Conservation (phyloP, 2,888 invertebrate genomes). For the Diarsia rubi region DNA sequence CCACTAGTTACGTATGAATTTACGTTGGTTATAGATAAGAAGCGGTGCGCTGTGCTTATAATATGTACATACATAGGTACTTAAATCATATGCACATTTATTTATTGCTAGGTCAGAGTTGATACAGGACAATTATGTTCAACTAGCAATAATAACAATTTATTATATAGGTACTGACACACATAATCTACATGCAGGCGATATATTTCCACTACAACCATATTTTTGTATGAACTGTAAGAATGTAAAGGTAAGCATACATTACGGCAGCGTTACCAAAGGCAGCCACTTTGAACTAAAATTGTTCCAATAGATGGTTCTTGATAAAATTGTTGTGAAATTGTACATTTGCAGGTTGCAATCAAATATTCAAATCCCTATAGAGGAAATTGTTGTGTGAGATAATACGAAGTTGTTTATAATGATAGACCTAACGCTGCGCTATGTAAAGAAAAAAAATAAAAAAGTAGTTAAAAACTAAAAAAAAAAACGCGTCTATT, state of each 20-base stretch:
- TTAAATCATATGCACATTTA: slow-evolving; percentile 9
- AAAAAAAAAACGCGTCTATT: no score
- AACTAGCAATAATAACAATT: slow-evolving; percentile 30
- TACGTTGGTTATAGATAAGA: not conserved
- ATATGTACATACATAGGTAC: not conserved
- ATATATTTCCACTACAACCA: slow-evolving; percentile 34
- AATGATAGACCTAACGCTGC: not conserved
- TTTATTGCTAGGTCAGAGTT: slow-evolving; percentile 44
- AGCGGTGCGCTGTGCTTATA: not conserved
- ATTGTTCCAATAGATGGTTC: not conserved
- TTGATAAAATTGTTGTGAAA: not conserved
- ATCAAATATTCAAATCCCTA: not conserved
- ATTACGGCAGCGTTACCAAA: slow-evolving; percentile 5
- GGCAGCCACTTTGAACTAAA: not conserved
- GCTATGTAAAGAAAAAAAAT: no score
- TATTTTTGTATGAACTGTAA: slow-evolving; percentile 5
- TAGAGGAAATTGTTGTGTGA: not conserved
- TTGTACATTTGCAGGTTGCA: not conserved
- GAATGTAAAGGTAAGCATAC: slow-evolving; percentile 14
- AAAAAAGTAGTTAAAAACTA: no score
- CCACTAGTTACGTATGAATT: not conserved
- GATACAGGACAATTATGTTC: slow-evolving; percentile 31
- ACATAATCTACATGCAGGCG: not conserved
- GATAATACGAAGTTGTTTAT: not conserved
- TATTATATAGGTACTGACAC: slow-evolving; percentile 2